Percentiles rank a stretch among this genome's conserved stretches.
phyloP scores from a whole-genome alignment of 2,797 vertebrate species.

The Anas flavirostris region DNA sequence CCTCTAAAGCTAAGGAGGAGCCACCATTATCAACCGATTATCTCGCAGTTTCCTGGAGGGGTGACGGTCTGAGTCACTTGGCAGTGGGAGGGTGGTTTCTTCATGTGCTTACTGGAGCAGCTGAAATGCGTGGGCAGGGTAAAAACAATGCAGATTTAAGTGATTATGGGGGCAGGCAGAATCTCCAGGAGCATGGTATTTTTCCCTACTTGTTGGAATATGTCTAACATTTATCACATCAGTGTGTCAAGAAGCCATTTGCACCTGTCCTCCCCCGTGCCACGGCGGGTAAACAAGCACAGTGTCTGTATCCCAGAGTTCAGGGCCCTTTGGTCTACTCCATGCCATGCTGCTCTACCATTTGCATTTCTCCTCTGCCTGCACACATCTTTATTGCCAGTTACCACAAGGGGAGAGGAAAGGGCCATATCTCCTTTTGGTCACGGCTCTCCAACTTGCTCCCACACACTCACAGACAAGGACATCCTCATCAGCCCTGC shows the following conservation, averaged over 20 bases:
- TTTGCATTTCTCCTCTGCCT: not conserved
- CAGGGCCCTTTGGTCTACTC: not conserved
- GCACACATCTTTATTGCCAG: not conserved
- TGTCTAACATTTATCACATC: not conserved
- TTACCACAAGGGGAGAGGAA: not conserved
- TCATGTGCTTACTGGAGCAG: not conserved
- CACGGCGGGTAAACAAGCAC: not conserved
- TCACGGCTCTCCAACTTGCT: not conserved
- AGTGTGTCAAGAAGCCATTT: not conserved
- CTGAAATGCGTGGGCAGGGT: not conserved
- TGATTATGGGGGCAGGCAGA: not conserved
- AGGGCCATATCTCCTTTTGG: not conserved
- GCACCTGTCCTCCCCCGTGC: not conserved
- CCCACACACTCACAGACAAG: not conserved
- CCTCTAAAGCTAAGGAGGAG: not conserved
- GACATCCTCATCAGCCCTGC: not conserved
- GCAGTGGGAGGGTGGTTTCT: slow-evolving; percentile 10
- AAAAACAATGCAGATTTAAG: slow-evolving; percentile 3
- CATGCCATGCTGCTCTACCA: not conserved
- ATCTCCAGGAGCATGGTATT: not conserved
- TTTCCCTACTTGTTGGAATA: not conserved
- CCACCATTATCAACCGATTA: not conserved
- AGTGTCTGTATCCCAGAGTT: accelerated
- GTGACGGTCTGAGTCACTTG: slow-evolving; percentile 22
- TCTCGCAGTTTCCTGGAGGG: slow-evolving; percentile 34